phyloP scores from a whole-genome alignment of 2,888 invertebrate genomes.

The Lymantria monacha region DNA sequence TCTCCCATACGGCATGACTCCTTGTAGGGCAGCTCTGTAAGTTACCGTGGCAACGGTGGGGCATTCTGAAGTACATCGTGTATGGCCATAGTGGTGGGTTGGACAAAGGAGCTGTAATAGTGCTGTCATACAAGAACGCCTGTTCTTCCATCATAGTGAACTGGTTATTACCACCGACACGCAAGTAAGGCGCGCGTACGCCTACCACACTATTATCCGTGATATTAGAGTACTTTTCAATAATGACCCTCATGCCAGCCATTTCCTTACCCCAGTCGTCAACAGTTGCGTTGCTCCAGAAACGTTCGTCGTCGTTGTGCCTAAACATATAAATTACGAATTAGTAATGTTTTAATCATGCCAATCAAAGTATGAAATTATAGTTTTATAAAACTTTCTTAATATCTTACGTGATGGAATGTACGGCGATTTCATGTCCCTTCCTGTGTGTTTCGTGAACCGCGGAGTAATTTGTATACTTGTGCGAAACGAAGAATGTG shows the following conservation, averaged over 20 bases:
- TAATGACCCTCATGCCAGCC: conserved; percentile 96
- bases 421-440: conserved; percentile 96
- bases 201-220: conserved; percentile 96
- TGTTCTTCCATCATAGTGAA: conserved; percentile 99
- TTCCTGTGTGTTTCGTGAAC: conserved; percentile 94
- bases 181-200: conserved; percentile 93
- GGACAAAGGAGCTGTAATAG: conserved; percentile 94
- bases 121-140: conserved; percentile 97
- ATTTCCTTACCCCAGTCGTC: conserved; percentile 97
- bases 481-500: conserved; percentile 95
- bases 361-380: too few species aligned
- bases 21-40: conserved; percentile 95
- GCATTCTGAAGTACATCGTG: conserved; percentile 98
- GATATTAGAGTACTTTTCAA: conserved; percentile 94
- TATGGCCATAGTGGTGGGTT: conserved; percentile 98
- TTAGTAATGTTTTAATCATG: neutral
- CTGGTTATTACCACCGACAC: conserved; percentile 97
- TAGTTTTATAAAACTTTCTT: conserved; percentile 1
- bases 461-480: conserved; percentile 96
- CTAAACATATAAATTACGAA: conserved; percentile 58
- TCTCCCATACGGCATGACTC: conserved; percentile 97
- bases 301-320: conserved; percentile 94
- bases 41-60: conserved; percentile 96
- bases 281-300: conserved; percentile 96
- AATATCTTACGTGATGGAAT: conserved; percentile 92